Base-by-base conservation (phyloP, 2,113 vertebrate species). In the Uria lomvia region DNA sequence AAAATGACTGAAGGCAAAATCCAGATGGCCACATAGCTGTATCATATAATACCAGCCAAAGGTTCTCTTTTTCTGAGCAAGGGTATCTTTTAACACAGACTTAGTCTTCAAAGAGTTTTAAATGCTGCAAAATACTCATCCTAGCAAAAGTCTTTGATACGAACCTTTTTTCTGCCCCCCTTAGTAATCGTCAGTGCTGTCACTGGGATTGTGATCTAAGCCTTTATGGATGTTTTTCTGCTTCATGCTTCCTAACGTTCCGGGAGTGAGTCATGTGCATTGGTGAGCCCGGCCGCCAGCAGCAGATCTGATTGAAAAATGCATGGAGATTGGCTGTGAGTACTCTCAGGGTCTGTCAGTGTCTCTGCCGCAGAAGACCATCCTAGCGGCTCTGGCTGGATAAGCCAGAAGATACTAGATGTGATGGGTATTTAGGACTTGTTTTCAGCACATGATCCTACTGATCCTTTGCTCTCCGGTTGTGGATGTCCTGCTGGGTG, bases 1-100 rank as follows among this genome's bases (percentile, higher is more conserved):
- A 59, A 65, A 96, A 95, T 96, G 93, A 97, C 95, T 98, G 97
- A 98, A 97, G 97, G 94, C 43, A 77, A 96, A 97, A 97, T 96
- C 90, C 94, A 90, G 96, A 96, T 88, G 95, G 96, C 70, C 94
- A 91, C 26, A 3, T 38, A 45, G 81, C 88, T 96, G 86, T 88
- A 90, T 65, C 68, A 38, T 81, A 84, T 92, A 96, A 96, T 96
- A 86, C 92, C 4, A n/a, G 85, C 86, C 90, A 89, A 77, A 92
- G 81, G 95, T 88, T 86, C 91, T 27, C 62, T 93, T 93, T 84
- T 95, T 62, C 63, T 93, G 74, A 97, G 95, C 81, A 82, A 68
- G 40, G 86, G 74, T 97, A 90, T 91, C 75, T 97, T 92, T 96
- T 86, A 88, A 55, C 81, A 79, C 53, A 92, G 95, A 84, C 67